phyloP scores from a whole-genome alignment of 2,888 invertebrate species.

The Tachina lurida region DNA sequence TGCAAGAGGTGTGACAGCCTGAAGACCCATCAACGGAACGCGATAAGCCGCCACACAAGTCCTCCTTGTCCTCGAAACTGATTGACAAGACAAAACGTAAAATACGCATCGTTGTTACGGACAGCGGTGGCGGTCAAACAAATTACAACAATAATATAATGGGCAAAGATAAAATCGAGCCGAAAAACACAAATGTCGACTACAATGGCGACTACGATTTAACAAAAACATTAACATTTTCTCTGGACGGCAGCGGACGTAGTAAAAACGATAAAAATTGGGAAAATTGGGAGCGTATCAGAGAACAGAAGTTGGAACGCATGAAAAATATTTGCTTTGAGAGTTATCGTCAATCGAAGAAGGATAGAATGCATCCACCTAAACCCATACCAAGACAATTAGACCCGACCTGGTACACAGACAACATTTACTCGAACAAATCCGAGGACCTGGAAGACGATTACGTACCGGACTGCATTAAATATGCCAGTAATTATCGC shows the following conservation, averaged over 20 bases:
- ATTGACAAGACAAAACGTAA: slow-evolving; percentile 82
- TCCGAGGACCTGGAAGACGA: slow-evolving; percentile 82
- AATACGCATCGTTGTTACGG: slow-evolving; percentile 81
- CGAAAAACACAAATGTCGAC: slow-evolving; percentile 77
- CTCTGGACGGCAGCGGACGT: slow-evolving; percentile 74
- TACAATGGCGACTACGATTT: slow-evolving; percentile 71
- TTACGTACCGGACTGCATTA: slow-evolving; percentile 81
- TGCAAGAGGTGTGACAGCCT: slow-evolving; percentile 96
- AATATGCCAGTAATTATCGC: slow-evolving; percentile 78
- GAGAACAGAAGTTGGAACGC: slow-evolving; percentile 82
- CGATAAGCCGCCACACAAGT: slow-evolving; percentile 79
- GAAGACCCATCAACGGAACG: slow-evolving; percentile 82
- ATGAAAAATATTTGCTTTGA: slow-evolving; percentile 83
- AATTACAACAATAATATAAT: slow-evolving; percentile 74
- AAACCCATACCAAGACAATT: slow-evolving; percentile 81
- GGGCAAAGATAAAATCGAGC: slow-evolving; percentile 69
- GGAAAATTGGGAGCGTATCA: slow-evolving; percentile 83
- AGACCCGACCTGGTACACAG: slow-evolving; percentile 83
- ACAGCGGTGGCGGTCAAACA: slow-evolving; percentile 76
- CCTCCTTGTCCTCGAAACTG: slow-evolving; percentile 79
- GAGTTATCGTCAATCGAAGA: slow-evolving; percentile 82
- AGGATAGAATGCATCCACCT: slow-evolving; percentile 79
- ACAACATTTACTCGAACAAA: slow-evolving; percentile 83
- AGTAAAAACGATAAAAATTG: slow-evolving; percentile 82
- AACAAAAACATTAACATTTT: slow-evolving; percentile 74